Percentiles rank a stretch among this genome's conserved stretches.
Evolutionary conservation across 2,797 vertebrate genomes (phyloP).

Genomic region (Acanthurus leucopareius): DNA sequence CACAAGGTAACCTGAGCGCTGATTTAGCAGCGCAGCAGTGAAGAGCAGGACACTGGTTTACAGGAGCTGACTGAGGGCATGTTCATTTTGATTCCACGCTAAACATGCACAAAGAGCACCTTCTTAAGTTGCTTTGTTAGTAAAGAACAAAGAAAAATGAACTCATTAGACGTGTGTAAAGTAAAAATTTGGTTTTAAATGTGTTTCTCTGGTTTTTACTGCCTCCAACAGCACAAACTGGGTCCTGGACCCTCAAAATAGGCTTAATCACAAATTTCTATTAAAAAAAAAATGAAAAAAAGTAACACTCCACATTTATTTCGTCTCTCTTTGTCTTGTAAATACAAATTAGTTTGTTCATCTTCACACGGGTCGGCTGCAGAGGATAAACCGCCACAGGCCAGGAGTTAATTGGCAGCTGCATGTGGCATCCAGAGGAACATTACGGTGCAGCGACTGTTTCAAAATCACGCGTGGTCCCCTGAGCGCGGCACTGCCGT

Average conservation of each 20-base stretch:
- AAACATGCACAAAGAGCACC: background rate
- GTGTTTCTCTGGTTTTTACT: background rate
- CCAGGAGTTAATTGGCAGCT: slow-evolving; percentile 74
- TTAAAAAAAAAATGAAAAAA: too few species aligned
- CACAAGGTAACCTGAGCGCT: slow-evolving; percentile 33
- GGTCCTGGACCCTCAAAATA: background rate
- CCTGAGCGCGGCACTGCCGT: slow-evolving; percentile 54
- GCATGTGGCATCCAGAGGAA: slow-evolving; percentile 61
- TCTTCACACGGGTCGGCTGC: slow-evolving; percentile 5
- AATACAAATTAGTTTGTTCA: slow-evolving; percentile 34
- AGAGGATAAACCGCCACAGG: slow-evolving; percentile 59
- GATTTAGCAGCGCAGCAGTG: slow-evolving; percentile 18
- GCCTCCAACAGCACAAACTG: background rate
- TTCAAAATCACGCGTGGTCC: slow-evolving; percentile 56
- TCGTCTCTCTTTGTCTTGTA: slow-evolving; percentile 3
- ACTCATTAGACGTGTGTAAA: background rate
- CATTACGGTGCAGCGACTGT: slow-evolving; percentile 63
- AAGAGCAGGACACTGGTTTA: slow-evolving; percentile 1
- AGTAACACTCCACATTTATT: background rate
- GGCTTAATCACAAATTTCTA: too few species aligned
- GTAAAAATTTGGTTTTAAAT: background rate
- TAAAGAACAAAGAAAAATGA: background rate
- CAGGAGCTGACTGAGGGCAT: background rate
- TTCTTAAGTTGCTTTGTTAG: background rate
- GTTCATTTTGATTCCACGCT: background rate